A percentile compares a stretch with the other conserved stretches of the same genome.
phyloP scores from a whole-genome alignment of 2,888 invertebrate genomes.

The Thereva nobilitata region DNA sequence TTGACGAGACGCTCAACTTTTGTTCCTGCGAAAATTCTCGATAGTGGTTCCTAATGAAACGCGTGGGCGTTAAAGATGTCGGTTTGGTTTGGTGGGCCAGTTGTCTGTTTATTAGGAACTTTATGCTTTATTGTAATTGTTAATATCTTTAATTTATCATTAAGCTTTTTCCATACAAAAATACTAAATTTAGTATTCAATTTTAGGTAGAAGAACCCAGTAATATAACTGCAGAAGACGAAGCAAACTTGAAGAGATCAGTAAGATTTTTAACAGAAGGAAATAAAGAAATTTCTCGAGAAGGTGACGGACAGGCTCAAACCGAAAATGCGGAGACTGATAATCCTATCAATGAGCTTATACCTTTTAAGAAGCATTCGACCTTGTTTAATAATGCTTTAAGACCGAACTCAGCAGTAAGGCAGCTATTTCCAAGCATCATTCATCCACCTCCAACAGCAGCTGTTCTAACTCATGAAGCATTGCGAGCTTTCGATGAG shows the following conservation, averaged over 20 bases:
- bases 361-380: conserved; percentile 57
- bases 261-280: conserved; percentile 68
- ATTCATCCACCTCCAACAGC: conserved; percentile 66
- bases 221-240: conserved; percentile 58
- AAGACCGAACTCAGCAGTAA: conserved; percentile 76
- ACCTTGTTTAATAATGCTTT: conserved; percentile 57
- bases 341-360: conserved; percentile 55
- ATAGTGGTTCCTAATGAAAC: no score
- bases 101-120: no score
- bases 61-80: no score
- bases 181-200: background rate
- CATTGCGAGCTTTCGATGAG: conserved; percentile 71
- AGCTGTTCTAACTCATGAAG: conserved; percentile 73
- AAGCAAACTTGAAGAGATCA: conserved; percentile 64
- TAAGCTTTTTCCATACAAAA: no score
- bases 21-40: no score
- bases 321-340: conserved; percentile 52
- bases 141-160: no score
- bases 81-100: no score
- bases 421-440: conserved; percentile 78
- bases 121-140: no score
- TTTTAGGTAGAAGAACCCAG: conserved; percentile 48
- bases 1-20: no score
- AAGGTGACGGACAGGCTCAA: conserved; percentile 50
- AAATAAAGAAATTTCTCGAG: conserved; percentile 43